These are phyloP conservation scores for Busseola fusca DNA, from an alignment of 2,888 invertebrate species.

Conservation along the genomic window DNA sequence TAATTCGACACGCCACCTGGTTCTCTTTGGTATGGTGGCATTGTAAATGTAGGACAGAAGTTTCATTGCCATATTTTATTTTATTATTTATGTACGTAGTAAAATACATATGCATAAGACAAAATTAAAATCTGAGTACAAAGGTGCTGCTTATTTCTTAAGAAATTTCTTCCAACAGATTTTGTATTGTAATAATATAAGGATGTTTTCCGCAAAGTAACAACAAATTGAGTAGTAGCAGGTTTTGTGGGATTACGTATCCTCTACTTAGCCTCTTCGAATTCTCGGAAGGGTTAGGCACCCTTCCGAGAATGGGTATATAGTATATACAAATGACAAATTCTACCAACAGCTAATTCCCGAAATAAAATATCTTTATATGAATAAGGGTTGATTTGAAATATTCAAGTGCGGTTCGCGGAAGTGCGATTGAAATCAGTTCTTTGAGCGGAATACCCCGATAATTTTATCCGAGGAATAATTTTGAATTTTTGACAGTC, in stretches of 20 bases:
- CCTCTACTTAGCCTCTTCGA: not conserved
- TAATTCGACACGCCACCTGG: constrained; percentile 68
- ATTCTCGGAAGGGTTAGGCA: not conserved
- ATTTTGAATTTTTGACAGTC: no score
- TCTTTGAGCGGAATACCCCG: no score
- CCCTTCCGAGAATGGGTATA: not conserved
- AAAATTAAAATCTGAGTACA: no score
- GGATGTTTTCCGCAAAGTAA: not conserved
- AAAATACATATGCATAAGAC: no score
- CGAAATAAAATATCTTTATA: not conserved
- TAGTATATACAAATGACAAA: not conserved
- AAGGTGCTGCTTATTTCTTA: no score
- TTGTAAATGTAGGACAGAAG: constrained; percentile 24
- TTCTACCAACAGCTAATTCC: not conserved
- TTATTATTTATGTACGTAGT: no score
- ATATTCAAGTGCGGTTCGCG: no score
- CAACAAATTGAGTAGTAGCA: no score
- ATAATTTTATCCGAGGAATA: no score
- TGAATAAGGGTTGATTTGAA: not conserved
- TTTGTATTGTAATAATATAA: not conserved
- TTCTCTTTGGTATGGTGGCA: constrained; percentile 31
- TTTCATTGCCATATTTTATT: not conserved
- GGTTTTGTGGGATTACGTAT: not conserved
- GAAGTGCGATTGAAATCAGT: no score
- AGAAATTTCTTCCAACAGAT: no score